phyloP scores from a whole-genome alignment of 2,113 vertebrate species.

The Camelus dromedarius region DNA sequence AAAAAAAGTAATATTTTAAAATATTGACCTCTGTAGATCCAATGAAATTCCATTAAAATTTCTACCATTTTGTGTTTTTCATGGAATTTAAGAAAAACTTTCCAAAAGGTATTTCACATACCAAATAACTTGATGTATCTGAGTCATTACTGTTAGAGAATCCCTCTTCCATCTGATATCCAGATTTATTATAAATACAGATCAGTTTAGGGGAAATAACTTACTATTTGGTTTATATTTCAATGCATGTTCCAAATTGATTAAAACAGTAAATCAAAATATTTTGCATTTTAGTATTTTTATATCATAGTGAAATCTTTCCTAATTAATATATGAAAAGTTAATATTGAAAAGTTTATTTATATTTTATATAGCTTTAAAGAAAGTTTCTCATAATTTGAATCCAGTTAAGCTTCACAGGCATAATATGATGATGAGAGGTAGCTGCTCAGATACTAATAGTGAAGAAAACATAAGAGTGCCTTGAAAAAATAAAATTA shows the following conservation, averaged over 20 bases:
- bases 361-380: background rate
- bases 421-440: background rate
- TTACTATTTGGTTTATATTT: background rate
- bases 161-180: background rate
- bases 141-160: background rate
- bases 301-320: background rate
- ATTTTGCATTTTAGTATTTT: background rate
- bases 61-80: background rate
- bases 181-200: background rate
- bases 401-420: background rate
- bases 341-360: background rate
- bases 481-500: background rate
- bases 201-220: background rate
- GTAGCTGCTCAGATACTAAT: background rate
- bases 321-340: background rate
- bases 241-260: background rate
- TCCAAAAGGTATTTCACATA: background rate
- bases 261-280: background rate
- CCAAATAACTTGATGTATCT: background rate
- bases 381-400: background rate
- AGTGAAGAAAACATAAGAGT: background rate
- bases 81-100: background rate
- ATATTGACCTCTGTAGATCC: background rate
- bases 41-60: background rate
- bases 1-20: background rate